phyloP scores from a whole-genome alignment of 2,797 vertebrate species.

The Moxostoma hubbsi region DNA sequence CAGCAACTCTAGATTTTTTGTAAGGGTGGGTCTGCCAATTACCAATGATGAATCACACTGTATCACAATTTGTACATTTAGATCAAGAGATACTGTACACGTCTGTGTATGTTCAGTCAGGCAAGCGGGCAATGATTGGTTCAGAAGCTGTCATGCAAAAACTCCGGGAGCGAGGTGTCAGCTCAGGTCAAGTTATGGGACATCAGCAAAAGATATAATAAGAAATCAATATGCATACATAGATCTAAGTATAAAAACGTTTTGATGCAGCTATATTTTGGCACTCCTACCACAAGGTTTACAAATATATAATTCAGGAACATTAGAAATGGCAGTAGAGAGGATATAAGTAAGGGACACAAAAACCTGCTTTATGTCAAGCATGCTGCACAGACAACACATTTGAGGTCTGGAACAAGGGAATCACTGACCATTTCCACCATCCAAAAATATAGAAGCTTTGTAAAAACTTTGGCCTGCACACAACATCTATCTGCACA shows the following conservation, averaged over 20 bases:
- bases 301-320: constrained; percentile 65
- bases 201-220: constrained; percentile 37
- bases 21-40: not conserved
- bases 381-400: constrained; percentile 64
- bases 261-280: constrained; percentile 72
- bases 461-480: constrained; percentile 2
- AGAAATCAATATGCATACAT: constrained; percentile 50
- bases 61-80: not conserved
- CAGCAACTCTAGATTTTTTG: too few species aligned
- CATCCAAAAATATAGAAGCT: constrained; percentile 7
- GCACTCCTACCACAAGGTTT: constrained; percentile 74
- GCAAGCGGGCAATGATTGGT: constrained; percentile 36
- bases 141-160: constrained; percentile 56
- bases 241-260: constrained; percentile 65
- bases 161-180: constrained; percentile 35
- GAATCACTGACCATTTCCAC: constrained; percentile 2
- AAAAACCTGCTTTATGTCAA: constrained; percentile 60
- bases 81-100: not conserved
- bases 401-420: constrained; percentile 44
- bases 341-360: constrained; percentile 64
- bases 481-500: not conserved
- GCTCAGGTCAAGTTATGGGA: constrained; percentile 43
- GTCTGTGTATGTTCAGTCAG: constrained; percentile 17
- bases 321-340: constrained; percentile 67
- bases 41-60: not conserved